Evolutionary conservation across 53 echinoderm and acorn worm species (phyloP).

Genomic region (Antedon mediterranea): DNA sequence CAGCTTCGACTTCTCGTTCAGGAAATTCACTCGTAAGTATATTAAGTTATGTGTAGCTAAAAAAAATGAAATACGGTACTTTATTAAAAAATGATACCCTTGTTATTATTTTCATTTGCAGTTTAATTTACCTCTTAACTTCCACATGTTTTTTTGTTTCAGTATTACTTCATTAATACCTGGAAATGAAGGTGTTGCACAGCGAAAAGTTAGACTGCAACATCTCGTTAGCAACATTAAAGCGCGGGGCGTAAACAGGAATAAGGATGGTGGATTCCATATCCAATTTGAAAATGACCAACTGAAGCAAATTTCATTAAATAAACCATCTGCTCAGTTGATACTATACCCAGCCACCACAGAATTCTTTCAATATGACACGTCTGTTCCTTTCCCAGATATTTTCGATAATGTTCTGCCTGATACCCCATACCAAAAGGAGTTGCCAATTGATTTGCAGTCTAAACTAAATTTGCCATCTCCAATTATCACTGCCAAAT

Average conservation of each 20-base stretch:
- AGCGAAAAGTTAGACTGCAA: not conserved
- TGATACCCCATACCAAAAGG: too few relatives aligned
- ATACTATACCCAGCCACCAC: not conserved
- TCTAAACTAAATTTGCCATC: too few relatives aligned
- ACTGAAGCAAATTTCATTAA: not conserved
- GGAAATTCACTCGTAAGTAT: constrained; percentile 6
- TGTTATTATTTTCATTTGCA: too few relatives aligned
- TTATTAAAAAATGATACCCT: too few relatives aligned
- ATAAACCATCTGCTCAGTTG: not conserved
- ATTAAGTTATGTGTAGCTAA: not conserved
- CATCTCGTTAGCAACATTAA: not conserved
- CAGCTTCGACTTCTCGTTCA: constrained; percentile 2
- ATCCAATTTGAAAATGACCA: not conserved
- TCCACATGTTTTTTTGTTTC: too few relatives aligned
- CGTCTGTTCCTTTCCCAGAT: not conserved
- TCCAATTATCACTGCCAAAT: too few relatives aligned
- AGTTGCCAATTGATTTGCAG: too few relatives aligned
- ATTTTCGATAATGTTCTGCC: constrained; percentile 24
- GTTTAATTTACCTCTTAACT: too few relatives aligned
- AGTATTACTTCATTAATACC: too few relatives aligned
- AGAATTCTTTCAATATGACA: not conserved
- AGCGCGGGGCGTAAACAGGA: not conserved
- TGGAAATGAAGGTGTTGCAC: not conserved
- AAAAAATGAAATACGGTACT: too few relatives aligned
- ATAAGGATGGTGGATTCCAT: constrained; percentile 4